Base-by-base conservation (phyloP, 2,888 invertebrate species). In the Philereme vetulata region DNA sequence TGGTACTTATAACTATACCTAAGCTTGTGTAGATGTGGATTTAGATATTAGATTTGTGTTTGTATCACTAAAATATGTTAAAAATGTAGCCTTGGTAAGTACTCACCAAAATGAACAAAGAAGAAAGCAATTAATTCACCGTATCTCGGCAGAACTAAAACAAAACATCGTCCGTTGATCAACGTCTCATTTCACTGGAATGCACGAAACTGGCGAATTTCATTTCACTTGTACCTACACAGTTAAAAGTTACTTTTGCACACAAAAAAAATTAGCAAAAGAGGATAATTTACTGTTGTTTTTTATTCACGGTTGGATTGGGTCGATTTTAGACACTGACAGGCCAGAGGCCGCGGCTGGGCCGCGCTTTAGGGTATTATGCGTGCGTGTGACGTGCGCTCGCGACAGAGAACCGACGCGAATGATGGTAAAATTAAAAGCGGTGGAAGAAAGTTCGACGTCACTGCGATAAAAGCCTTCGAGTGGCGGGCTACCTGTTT, bases 371-470 rank as follows among this genome's bases (percentile, higher is more conserved):
- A 1, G 9, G 7, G 46, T 46, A 35, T 32, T 33, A 21, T 33
- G 45, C 52, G 58, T 21, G 50, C 53, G 51, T 48, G 33, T 60
- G 69, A 74, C 91, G 90, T 88, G 86, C 88, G 85, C 80, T 75
- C 85, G 67, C 81, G 70, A 68, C 85, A 71, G 70, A 72, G 75
- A 68, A 72, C 81, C 80, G 81, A 83, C 84, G 75, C 85, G 81
- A 87, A 86, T 87, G 84, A 77, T 82, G 68, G 64, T 65, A 67
- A 79, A 85, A 85, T 84, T 82, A 83, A 83, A 84, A 82, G 78
- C 82, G 82, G 72, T 70, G 76, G 76, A 89, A 90, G 91, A 91
- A 91, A 91, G 84, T 84, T 82, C 80, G 79, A 84, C 85, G 86
- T 85, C 85, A 86, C 77, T 73, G 72, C 77, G 76, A 84, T 82